These are phyloP conservation scores for Crax fasciolata DNA, from an alignment of 2,797 vertebrate genomes.

Conservation along the genomic window DNA sequence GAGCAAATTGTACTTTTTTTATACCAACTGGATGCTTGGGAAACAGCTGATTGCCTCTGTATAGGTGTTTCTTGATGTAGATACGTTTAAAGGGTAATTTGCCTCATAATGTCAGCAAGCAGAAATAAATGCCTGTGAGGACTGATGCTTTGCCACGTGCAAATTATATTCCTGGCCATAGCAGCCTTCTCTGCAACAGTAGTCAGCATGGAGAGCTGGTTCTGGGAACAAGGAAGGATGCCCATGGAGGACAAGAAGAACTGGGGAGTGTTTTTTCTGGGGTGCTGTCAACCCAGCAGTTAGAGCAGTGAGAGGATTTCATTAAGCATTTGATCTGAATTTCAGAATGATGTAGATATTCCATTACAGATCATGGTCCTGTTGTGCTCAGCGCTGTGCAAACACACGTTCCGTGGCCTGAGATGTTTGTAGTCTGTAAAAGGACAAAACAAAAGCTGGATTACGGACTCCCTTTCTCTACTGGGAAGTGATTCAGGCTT, in stretches of 20 bases:
- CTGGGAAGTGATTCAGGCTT: background rate
- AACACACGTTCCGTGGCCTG: background rate
- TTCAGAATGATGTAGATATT: background rate
- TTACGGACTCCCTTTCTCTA: fast-evolving
- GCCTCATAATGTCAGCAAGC: background rate
- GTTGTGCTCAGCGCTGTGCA: fast-evolving
- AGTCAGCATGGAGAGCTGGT: background rate
- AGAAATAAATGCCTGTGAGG: background rate
- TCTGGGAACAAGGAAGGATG: background rate
- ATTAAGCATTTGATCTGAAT: background rate
- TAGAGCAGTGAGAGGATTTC: background rate
- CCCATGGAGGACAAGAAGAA: too few species aligned
- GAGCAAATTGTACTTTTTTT: background rate
- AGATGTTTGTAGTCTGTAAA: background rate
- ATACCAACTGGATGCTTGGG: background rate
- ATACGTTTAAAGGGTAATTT: background rate
- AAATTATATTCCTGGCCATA: background rate
- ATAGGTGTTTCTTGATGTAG: fast-evolving
- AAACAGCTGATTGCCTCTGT: background rate
- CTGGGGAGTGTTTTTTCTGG: background rate
- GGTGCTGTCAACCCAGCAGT: background rate
- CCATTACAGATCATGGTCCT: fast-evolving
- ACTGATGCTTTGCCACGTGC: background rate
- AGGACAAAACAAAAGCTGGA: background rate
- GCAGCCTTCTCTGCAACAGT: background rate